A percentile compares a stretch with the other conserved stretches of the same genome.
phyloP scores from a whole-genome alignment of 1,140 invertebrate species.

The Anastrepha ludens region DNA sequence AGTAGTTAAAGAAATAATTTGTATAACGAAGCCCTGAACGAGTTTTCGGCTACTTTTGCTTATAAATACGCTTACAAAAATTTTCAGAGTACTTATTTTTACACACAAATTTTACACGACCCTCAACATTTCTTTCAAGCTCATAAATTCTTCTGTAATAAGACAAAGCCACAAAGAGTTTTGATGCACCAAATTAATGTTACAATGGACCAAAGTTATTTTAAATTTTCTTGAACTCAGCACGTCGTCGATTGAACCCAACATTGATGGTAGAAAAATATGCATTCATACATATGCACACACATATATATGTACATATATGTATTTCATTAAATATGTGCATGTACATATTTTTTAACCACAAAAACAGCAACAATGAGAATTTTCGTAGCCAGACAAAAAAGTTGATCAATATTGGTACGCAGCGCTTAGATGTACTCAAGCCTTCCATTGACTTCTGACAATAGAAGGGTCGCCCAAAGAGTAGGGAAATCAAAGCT shows the following conservation, averaged over 20 bases:
- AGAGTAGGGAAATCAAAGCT: neutral
- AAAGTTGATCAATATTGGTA: neutral
- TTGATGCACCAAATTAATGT: neutral
- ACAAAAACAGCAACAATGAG: neutral
- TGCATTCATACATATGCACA: neutral
- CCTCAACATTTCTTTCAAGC: no score
- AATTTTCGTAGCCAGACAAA: neutral
- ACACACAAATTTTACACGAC: no score
- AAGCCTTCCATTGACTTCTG: neutral
- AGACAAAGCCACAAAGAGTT: neutral
- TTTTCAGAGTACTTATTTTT: no score
- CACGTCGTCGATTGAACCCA: neutral
- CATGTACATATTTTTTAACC: no score
- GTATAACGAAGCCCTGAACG: no score
- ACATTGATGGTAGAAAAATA: neutral
- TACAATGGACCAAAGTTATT: neutral
- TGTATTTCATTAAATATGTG: no score
- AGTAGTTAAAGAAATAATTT: no score
- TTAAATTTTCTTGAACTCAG: slow-evolving; percentile 16
- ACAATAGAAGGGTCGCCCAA: neutral
- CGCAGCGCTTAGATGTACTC: no score
- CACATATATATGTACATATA: neutral
- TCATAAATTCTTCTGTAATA: neutral
- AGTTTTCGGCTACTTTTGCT: no score
- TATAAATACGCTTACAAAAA: no score